Percentiles rank a stretch among this genome's conserved stretches.
Evolutionary conservation across 2,113 vertebrate species (phyloP).

Genomic region (Trinectes maculatus): DNA sequence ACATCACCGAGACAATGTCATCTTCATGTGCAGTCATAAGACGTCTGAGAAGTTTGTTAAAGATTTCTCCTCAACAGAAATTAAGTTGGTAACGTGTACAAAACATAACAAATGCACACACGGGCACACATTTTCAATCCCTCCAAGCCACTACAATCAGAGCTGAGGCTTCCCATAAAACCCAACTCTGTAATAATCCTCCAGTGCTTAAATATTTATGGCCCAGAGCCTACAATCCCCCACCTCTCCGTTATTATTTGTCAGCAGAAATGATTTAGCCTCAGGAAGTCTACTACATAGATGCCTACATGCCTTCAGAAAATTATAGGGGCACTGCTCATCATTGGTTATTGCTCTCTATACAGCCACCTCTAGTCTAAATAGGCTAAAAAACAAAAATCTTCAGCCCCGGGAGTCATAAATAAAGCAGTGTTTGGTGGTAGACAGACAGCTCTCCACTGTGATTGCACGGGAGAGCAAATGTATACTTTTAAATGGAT

Average conservation of each 20-base stretch:
- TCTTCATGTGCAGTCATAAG: too few species aligned
- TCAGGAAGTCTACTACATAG: constrained; percentile 31
- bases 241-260: constrained; percentile 66
- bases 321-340: constrained; percentile 48
- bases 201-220: constrained; percentile 77
- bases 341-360: constrained; percentile 31
- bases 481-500: constrained; percentile 21
- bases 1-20: too few species aligned
- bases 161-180: constrained; percentile 50
- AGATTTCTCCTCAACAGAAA: constrained; percentile 25
- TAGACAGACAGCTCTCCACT: constrained; percentile 13
- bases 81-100: constrained; percentile 29
- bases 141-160: constrained; percentile 58
- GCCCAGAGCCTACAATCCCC: constrained; percentile 39
- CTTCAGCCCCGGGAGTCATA: constrained; percentile 28
- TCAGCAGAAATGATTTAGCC: constrained; percentile 71
- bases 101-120: background rate
- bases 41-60: too few species aligned
- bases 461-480: constrained; percentile 39
- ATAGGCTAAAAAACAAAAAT: constrained; percentile 60
- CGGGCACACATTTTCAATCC: constrained; percentile 33
- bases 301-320: constrained; percentile 52
- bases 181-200: constrained; percentile 63
- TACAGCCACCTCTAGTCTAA: constrained; percentile 11
- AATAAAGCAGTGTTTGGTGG: constrained; percentile 25